Base-by-base conservation (phyloP, 1,140 invertebrate genomes). In the Anadara kagoshimensis region DNA sequence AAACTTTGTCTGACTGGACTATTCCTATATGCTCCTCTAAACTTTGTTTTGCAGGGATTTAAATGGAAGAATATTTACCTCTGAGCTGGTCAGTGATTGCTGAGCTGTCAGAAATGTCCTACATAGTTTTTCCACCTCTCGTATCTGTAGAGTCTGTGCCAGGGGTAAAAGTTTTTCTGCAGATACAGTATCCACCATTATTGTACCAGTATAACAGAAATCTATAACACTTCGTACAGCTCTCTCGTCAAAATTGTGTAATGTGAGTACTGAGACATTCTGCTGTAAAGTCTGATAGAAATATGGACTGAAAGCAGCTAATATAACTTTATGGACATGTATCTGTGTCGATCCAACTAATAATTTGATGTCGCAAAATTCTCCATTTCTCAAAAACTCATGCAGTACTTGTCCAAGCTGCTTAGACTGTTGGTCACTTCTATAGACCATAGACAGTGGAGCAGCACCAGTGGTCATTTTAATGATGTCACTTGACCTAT, bases 81-180 rank as follows among this genome's bases (percentile, higher is more conserved):
- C 73, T 41, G 58, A 69, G 2, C 29, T 7, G 8, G 59, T 62
- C 58, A 75, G 69, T 41, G 66, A 63, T 54, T 69, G 67, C 24
- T 75, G 73, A 59, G 73, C 73, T 43, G 59, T 69, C 22, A 75
- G 44, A 65, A 75, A 75, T 0, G 73, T 75, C 24, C 64, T 22
- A 53, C 73, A 75, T 44, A 75, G 54, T 43, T 69, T 75, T 57
- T 75, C 73, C 53, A 75, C 67, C 41, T 75, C 73, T 36, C 69
- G 69, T 12, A 75, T 56, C 22, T 75, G 73, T 22, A 75, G 56
- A 57, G 67, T 53, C 49, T 58, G 65, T 16, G 73, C 73, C 26
- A 69, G 66, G 16, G 61, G 49, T 7, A 75, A 44, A 14, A 75
- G 47, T 36, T 65, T 62, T 47, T 69, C 66, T 36, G 73, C 73